Evolutionary conservation across 2,888 invertebrate genomes (phyloP), one percentile per base, ranked within the genome.

Genomic region (Dynastes hyllus): DNA sequence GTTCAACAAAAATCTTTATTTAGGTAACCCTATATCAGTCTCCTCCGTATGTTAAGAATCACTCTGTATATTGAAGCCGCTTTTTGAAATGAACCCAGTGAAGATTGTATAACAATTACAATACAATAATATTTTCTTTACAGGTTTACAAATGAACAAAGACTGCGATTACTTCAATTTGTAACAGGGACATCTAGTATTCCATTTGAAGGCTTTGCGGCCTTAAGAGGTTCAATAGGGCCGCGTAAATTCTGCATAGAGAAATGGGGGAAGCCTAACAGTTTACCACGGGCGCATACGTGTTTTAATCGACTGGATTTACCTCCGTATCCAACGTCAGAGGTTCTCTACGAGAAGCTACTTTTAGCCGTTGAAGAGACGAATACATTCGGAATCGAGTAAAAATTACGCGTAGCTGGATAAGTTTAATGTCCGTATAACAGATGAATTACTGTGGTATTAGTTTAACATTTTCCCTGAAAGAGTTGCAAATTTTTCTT

Each of bases 131-230:
- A 37, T 58, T 53, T 53, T 76, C 9, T 69, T 87, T 86, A 78
- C 88, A 93, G 95, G 86, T 98, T 98, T 88, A 95, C 95, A 80
- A 99, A 99, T 89, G 98, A 98, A 88, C 96, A 98, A 86, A 92
- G 98, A 13, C 91, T 99, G 27, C 93, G 98, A 63, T 91, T 99
- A 79, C 92, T 99, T 51, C 97, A 98, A 90, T 99, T 99, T 90
- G 98, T 99, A 80, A 99, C 99, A 8, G 99, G 99, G 63, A 98
- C 98, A 0, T 98, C 98, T 0, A 98, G 97, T 85, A 97, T 99
- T 85, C 99, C 99, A 0, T 98, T 97, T 89, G 98, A 99, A 89
- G 99, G 99, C 1, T 99, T 99, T 90, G 92, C 97, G 0, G 98
- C 98, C 2, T 90, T 99, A 78, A 92, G 98, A 61, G 99, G 99